A percentile compares a stretch with the other conserved stretches of the same genome.
Conservation (phyloP, 1,140 invertebrate species). For the Pseudomyrmex gracilis region DNA sequence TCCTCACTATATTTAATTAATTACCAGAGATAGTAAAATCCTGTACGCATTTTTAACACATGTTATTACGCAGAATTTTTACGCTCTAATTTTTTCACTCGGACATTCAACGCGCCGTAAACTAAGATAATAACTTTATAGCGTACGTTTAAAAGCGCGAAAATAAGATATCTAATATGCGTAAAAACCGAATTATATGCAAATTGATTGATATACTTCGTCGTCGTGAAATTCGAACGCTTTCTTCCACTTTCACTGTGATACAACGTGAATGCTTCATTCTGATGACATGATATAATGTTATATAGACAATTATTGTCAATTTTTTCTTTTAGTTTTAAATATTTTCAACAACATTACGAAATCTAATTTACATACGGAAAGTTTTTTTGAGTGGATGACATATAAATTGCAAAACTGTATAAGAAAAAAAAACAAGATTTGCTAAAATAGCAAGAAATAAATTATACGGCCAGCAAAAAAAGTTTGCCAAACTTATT, state of each 20-base stretch:
- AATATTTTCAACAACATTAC: too few relatives aligned
- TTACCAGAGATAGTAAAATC: background rate
- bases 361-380: too few relatives aligned
- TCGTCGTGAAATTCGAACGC: conserved; percentile 10
- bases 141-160: background rate
- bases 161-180: conserved; percentile 9
- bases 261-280: background rate
- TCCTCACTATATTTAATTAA: conserved; percentile 14
- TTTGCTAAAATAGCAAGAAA: too few relatives aligned
- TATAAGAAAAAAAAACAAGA: too few relatives aligned
- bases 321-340: background rate
- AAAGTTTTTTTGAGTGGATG: too few relatives aligned
- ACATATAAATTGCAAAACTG: too few relatives aligned
- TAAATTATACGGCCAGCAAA: too few relatives aligned
- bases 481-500: too few relatives aligned
- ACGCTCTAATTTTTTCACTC: conserved; percentile 2
- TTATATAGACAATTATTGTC: background rate
- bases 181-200: conserved; percentile 29
- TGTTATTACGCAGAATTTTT: conserved; percentile 15
- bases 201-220: conserved; percentile 7
- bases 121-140: conserved; percentile 19
- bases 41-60: background rate
- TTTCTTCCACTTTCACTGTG: conserved; percentile 30
- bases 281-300: background rate
- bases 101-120: background rate